Percentiles rank a stretch among this genome's conserved stretches.
Conservation (phyloP, 2,797 vertebrate species). For the Australoheros facetus region DNA sequence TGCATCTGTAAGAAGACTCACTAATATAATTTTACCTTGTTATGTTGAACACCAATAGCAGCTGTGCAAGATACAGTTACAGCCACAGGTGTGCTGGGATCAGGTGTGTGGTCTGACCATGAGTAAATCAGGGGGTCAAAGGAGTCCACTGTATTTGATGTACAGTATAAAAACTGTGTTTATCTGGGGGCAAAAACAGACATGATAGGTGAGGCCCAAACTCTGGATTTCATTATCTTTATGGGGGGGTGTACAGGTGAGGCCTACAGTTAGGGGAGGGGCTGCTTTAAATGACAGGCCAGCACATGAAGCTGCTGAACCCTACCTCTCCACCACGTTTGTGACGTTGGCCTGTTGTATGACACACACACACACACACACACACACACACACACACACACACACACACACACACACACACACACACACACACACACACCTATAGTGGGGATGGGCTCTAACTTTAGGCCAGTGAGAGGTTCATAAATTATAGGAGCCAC, state of each 20-base stretch:
- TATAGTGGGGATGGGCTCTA: not conserved
- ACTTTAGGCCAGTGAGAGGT: not conserved
- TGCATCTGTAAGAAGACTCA: not conserved
- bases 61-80: not conserved
- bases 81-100: not conserved
- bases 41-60: not conserved
- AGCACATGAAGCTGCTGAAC: not conserved
- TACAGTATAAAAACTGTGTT: not conserved
- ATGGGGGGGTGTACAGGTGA: too few relatives aligned
- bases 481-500: not conserved
- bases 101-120: not conserved
- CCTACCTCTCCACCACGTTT: not conserved
- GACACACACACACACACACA: not conserved
- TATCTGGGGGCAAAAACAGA: not conserved
- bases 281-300: too few relatives aligned
- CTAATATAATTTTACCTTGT: not conserved
- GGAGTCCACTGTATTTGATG: not conserved
- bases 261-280: too few relatives aligned
- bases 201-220: not conserved
- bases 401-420: too few relatives aligned
- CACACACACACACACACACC: too few relatives aligned
- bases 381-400: too few relatives aligned
- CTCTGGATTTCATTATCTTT: too few relatives aligned
- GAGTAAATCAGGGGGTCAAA: not conserved
- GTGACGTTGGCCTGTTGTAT: not conserved